Evolutionary conservation across 1,140 invertebrate genomes (phyloP).

Genomic region (Pseudomyrmex concolor): DNA sequence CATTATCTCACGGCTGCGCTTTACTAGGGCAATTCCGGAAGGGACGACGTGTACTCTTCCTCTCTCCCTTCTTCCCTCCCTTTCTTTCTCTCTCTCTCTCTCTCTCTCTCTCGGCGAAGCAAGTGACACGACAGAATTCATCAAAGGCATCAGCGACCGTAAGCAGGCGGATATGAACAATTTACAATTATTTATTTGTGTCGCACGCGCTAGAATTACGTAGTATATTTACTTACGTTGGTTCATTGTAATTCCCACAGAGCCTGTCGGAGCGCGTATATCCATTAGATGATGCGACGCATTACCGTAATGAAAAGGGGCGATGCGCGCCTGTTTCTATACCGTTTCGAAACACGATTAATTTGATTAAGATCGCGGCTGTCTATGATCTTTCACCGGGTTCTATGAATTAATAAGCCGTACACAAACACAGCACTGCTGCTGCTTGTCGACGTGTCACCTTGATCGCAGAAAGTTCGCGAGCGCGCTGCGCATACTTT

Average conservation of each 20-base stretch:
- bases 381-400: background rate
- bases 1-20: slow-evolving; percentile 56
- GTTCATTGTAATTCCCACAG: slow-evolving; percentile 36
- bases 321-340: background rate
- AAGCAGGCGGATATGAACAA: slow-evolving; percentile 34
- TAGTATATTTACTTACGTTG: slow-evolving; percentile 43
- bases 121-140: slow-evolving; percentile 59
- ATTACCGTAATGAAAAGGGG: slow-evolving; percentile 57
- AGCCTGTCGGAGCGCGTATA: background rate
- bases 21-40: slow-evolving; percentile 40
- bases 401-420: slow-evolving; percentile 41
- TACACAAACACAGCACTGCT: background rate
- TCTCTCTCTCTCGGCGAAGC: background rate
- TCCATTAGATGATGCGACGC: slow-evolving; percentile 48
- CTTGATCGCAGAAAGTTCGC: too few species aligned
- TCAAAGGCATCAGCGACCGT: slow-evolving; percentile 31
- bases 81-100: too few species aligned
- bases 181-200: slow-evolving; percentile 45
- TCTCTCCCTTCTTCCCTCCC: too few species aligned
- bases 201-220: slow-evolving; percentile 2
- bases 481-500: background rate
- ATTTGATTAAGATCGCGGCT: slow-evolving; percentile 36
- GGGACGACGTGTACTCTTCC: slow-evolving; percentile 20
- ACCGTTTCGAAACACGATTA: slow-evolving; percentile 12
- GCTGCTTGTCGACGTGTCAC: background rate